Conservation (phyloP, 2,888 invertebrate species). For the Drosophila buzzatii region DNA sequence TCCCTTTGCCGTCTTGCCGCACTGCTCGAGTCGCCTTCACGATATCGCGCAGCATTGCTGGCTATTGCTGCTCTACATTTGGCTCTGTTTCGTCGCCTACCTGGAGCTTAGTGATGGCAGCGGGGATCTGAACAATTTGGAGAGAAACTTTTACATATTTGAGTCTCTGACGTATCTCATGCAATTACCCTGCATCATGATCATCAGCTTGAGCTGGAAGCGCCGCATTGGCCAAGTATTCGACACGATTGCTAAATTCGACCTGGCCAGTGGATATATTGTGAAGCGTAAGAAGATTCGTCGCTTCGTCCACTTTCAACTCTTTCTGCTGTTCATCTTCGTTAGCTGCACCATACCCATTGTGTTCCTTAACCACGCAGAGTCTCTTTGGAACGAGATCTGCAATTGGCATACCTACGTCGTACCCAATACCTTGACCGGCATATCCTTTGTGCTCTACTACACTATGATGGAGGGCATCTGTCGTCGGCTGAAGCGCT, state of each 20-base stretch:
- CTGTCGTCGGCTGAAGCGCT: conserved; percentile 29
- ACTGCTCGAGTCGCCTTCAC: conserved; percentile 6
- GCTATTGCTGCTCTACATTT: conserved; percentile 40
- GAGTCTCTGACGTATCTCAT: conserved; percentile 54
- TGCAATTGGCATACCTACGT: conserved; percentile 43
- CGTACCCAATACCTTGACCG: conserved; percentile 52
- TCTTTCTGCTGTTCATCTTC: conserved; percentile 35
- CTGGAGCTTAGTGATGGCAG: conserved; percentile 27
- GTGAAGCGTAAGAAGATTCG: conserved; percentile 13
- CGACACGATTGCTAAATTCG: conserved; percentile 37
- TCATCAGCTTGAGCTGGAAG: conserved; percentile 40
- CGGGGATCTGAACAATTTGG: conserved; percentile 23
- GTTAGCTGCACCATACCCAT: conserved; percentile 16
- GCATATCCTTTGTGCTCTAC: conserved; percentile 55
- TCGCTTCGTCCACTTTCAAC: conserved; percentile 34
- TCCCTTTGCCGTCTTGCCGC: conserved; percentile 45
- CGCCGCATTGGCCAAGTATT: conserved; percentile 26
- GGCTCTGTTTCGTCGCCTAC: conserved; percentile 38
- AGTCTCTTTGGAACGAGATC: not conserved
- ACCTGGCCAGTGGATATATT: conserved; percentile 43
- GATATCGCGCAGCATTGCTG: conserved; percentile 47
- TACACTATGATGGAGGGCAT: conserved; percentile 49
- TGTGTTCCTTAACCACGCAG: conserved; percentile 10
- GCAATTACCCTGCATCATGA: conserved; percentile 48
- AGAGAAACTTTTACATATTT: conserved; percentile 48